Conservation (phyloP, 2,888 invertebrate genomes). For the Zygaena filipendulae region DNA sequence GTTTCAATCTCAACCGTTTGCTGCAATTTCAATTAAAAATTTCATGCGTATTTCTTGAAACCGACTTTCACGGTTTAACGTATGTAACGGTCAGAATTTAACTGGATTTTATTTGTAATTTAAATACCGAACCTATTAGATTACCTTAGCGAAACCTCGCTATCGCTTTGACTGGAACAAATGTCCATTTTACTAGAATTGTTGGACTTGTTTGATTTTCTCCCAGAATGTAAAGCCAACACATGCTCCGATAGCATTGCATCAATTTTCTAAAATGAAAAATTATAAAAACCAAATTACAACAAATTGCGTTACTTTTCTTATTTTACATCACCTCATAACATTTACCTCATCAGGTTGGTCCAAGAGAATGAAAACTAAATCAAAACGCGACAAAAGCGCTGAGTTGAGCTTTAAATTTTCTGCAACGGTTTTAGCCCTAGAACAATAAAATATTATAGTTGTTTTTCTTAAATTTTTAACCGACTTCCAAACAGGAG, state of each 20-base stretch:
- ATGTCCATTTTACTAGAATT: slow-evolving; percentile 25
- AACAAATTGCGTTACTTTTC: too few relatives aligned
- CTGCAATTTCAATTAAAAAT: slow-evolving; percentile 46
- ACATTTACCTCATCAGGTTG: slow-evolving; percentile 84
- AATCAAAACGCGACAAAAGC: slow-evolving; percentile 90
- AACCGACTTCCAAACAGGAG: too few relatives aligned
- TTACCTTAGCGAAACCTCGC: slow-evolving; percentile 37
- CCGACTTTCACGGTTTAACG: too few relatives aligned
- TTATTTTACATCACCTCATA: too few relatives aligned
- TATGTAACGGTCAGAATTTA: too few relatives aligned
- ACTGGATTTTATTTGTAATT: too few relatives aligned
- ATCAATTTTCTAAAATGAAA: slow-evolving; percentile 73
- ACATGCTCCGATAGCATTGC: slow-evolving; percentile 84
- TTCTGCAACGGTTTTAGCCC: slow-evolving; percentile 87
- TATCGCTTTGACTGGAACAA: slow-evolving; percentile 37
- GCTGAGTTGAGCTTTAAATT: slow-evolving; percentile 90
- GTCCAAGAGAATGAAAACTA: slow-evolving; percentile 91
- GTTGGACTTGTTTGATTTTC: slow-evolving; percentile 25
- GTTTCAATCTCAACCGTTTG: slow-evolving; percentile 67
- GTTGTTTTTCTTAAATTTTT: not conserved
- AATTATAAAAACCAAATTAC: too few relatives aligned
- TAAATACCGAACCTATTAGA: too few relatives aligned
- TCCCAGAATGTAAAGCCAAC: slow-evolving; percentile 75
- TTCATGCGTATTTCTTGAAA: slow-evolving; percentile 4
- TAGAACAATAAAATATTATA: slow-evolving; percentile 26